Evolutionary conservation across 2,888 invertebrate species (phyloP).

Genomic region (Coleophora flavipennella): DNA sequence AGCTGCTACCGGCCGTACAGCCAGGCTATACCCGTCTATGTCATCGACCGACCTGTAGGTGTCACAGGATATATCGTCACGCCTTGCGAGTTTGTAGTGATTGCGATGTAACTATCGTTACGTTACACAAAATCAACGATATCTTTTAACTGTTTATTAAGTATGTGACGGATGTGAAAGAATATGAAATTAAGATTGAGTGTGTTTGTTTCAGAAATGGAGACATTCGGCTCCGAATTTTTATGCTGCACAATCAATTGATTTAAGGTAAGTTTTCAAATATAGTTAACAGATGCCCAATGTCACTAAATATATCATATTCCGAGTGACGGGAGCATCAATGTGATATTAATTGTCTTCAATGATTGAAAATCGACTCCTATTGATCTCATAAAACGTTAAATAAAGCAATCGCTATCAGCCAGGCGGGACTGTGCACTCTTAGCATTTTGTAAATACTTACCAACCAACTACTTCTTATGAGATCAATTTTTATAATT

Average conservation of each 20-base stretch:
- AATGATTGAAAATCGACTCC: conserved; percentile 48
- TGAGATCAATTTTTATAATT: too few species aligned
- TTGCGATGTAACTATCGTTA: conserved; percentile 2
- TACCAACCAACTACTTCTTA: too few species aligned
- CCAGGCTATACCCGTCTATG: conserved; percentile 64
- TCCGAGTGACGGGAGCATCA: too few species aligned
- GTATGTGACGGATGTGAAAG: too few species aligned
- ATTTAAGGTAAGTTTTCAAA: conserved; percentile 53
- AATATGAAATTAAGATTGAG: not conserved
- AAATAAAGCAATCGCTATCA: too few species aligned
- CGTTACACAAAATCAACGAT: too few species aligned
- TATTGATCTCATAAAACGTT: conserved; percentile 42
- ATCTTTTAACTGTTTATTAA: too few species aligned
- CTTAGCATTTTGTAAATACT: conserved; percentile 32
- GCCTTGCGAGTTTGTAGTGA: conserved; percentile 12
- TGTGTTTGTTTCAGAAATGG: conserved; percentile 57
- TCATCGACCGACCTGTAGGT: conserved; percentile 58
- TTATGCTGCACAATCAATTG: conserved; percentile 58
- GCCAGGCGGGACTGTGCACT: conserved; percentile 27
- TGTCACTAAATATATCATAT: conserved; percentile 8
- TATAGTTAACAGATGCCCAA: too few species aligned
- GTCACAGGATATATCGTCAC: conserved; percentile 18
- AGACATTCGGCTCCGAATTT: conserved; percentile 61
- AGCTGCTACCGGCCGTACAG: conserved; percentile 47
- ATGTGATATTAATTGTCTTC: conserved; percentile 39